Base-by-base conservation (phyloP, 2,888 invertebrate genomes). In the Drosophila differens region DNA sequence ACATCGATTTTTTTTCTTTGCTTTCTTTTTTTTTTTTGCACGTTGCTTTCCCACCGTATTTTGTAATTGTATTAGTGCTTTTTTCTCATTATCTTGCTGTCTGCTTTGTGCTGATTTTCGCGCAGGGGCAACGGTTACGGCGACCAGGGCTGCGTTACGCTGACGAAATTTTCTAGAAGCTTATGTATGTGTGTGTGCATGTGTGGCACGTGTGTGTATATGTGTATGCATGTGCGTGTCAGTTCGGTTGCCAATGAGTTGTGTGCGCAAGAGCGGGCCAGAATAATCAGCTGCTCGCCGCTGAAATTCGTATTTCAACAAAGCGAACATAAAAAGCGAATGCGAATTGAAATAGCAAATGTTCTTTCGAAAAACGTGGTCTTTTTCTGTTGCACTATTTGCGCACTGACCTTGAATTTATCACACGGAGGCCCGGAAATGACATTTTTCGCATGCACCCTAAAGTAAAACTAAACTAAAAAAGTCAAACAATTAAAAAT, bases 101-200 rank as follows among this genome's bases (percentile, higher is more conserved):
- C 16, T 60, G 73, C 85, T 88, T 86, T 90, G 70, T 62, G 74
- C 69, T 60, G 63, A 12, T 54, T 70, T 90, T 82, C 90, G 85
- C 66, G 66, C 76, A 76, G 82, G 78, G 82, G 82, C 82, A 75
- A 79, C 82, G 82, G 82, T 74, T 74, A 79, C 69, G 65, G 64
- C 16, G 49, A 80, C 85, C 85, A 86, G 85, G 85, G 85, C 85
- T 86, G 70, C 85, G 55, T n/a, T 25, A 9, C 14, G 60, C 79
- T 77, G 88, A 85, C 80, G 88, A 85, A 85, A 76, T 65, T 79
- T 86, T 86, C 85, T 86, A 86, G 85, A 86, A 86, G 79, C 68
- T 83, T 55, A 49, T 64, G 52, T 55, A 12, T 19, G 39, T 44
- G 37, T 55, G 49, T 51, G 1, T 65, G 51, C 67, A 32, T 70